Base-by-base conservation (phyloP, 2,888 invertebrate species). In the Eucriotettix oculatus region DNA sequence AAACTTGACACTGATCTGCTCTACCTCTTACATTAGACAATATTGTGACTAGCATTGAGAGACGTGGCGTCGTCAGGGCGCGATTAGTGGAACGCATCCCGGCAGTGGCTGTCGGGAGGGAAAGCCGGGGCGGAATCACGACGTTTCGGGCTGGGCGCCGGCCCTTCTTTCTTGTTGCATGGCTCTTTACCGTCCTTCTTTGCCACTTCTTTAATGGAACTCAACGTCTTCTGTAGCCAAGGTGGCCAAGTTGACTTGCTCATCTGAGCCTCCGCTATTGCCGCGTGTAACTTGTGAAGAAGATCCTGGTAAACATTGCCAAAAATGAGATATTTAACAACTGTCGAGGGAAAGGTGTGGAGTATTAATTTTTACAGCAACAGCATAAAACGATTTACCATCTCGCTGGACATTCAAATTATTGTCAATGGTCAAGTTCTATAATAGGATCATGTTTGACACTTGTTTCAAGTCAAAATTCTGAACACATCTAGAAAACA, bases 181-280 rank as follows among this genome's bases (percentile, higher is more conserved):
- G 58, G 42, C n/a, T 62, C 61, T 58, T 61, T 48, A 48, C 12
- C 48, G n/a, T 59, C 44, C 60, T 60, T 64, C 52, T 64, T 64
- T 48, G 77, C 71, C 10, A 74, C 78, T 66, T 78, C 78, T 65
- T 76, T 75, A 61, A 82, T 74, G 40, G 80, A 78, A 42, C 79
- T 80, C 68, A 97, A 80, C 0, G 96, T 96, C 74, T 95, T 94
- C 65, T 92, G 90, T 59, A 97, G 80, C 97, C 97, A 98, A 0
- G 90, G 90, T 41, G 95, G 86, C 85, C 94, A 96, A 29, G 82
- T 82, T 68, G 83, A 84, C 65, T 83, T 81, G 14, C 76, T 74
- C 9, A 83, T 78, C 69, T 84, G 84, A 64, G 89, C 75, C 72
- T 94, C 94, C 60, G 86, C 81, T 56, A 88, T 80, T 0, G 91